These are phyloP conservation scores for Empis stercorea DNA, from an alignment of 2,888 invertebrate species.

Conservation along the genomic window DNA sequence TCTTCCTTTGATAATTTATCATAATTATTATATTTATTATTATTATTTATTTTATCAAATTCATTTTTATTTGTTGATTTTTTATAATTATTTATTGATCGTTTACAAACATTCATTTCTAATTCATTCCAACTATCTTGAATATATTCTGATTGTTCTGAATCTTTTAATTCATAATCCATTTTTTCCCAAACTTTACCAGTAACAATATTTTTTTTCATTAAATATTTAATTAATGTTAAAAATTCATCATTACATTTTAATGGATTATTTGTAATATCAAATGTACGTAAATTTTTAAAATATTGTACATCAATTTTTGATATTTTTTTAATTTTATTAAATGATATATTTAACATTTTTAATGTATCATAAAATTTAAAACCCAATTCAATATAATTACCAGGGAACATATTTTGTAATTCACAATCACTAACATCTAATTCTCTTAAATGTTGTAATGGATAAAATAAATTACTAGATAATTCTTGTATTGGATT, in stretches of 20 bases:
- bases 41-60: conserved; percentile 10
- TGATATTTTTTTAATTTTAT: conserved; percentile 28
- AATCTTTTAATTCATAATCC: conserved; percentile 21
- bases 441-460: conserved; percentile 48
- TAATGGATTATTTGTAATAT: conserved; percentile 50
- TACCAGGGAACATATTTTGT: conserved; percentile 49
- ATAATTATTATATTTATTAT: conserved; percentile 21
- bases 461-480: conserved; percentile 50
- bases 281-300: conserved; percentile 37
- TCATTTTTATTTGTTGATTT: conserved; percentile 12
- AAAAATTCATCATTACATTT: conserved; percentile 56
- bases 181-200: conserved; percentile 21
- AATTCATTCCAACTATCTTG: conserved; percentile 28
- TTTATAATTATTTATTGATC: conserved; percentile 14
- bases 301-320: conserved; percentile 26
- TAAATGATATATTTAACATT: conserved; percentile 40
- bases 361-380: conserved; percentile 42
- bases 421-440: conserved; percentile 59
- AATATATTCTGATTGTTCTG: conserved; percentile 16
- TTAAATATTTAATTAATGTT: conserved; percentile 42
- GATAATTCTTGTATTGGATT: conserved; percentile 57
- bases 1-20: conserved; percentile 14
- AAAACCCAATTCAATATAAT: conserved; percentile 25
- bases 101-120: conserved; percentile 31
- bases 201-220: conserved; percentile 24